A percentile compares a stretch with the other conserved stretches of the same genome.
Evolutionary conservation across 2,888 invertebrate genomes (phyloP).

Genomic region (Athripsodes cinereus): DNA sequence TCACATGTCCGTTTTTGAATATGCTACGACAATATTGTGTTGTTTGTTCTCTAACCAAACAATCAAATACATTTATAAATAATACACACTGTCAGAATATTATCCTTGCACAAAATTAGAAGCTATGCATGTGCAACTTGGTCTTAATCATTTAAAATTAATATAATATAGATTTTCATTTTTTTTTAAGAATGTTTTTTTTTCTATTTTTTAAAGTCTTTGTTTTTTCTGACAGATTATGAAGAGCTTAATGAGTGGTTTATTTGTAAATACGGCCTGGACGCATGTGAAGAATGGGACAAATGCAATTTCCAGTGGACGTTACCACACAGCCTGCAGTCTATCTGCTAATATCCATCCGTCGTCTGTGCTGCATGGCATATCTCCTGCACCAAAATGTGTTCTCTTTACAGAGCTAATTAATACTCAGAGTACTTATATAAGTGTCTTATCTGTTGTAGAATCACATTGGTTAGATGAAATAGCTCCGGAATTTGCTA

Average conservation of each 20-base stretch:
- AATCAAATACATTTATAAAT: no score
- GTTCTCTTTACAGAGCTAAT: slow-evolving; percentile 82
- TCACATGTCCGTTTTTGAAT: no score
- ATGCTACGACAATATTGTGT: no score
- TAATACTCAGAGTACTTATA: slow-evolving; percentile 75
- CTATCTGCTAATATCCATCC: slow-evolving; percentile 73
- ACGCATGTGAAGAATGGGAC: slow-evolving; percentile 55
- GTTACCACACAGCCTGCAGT: slow-evolving; percentile 41
- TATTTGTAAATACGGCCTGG: slow-evolving; percentile 85
- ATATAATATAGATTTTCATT: no score
- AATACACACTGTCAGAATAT: no score
- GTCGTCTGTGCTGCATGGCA: slow-evolving; percentile 59
- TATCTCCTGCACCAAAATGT: slow-evolving; percentile 60
- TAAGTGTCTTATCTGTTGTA: slow-evolving; percentile 71
- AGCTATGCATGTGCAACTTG: no score
- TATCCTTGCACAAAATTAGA: no score
- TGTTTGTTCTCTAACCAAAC: no score
- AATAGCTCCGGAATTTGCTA: slow-evolving; percentile 44
- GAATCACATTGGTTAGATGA: slow-evolving; percentile 76
- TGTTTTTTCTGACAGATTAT: slow-evolving; percentile 41
- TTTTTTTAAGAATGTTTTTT: not conserved
- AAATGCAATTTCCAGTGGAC: slow-evolving; percentile 57
- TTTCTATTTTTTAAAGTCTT: not conserved
- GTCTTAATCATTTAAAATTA: no score
- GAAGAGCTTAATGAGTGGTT: slow-evolving; percentile 73